phyloP scores from a whole-genome alignment of 2,797 vertebrate genomes.

The Neosilurus mollespiculum region DNA sequence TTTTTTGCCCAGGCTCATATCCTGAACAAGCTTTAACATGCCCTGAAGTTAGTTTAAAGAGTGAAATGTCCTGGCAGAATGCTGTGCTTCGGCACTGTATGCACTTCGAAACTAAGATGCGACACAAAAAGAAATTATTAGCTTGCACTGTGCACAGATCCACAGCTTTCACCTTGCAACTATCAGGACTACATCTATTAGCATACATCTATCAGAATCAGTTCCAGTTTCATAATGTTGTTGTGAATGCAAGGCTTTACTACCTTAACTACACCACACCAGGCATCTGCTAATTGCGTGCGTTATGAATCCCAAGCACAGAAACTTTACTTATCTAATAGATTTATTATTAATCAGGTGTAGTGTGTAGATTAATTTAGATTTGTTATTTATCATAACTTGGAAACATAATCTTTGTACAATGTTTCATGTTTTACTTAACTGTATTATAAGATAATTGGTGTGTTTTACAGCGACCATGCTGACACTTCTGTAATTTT shows the following conservation, averaged over 20 bases:
- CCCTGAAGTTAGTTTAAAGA: not conserved
- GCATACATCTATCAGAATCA: not conserved
- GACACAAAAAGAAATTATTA: too few relatives aligned
- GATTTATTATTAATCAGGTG: not conserved
- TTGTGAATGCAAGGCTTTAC: not conserved
- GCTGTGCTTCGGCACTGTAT: not conserved
- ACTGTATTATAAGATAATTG: not conserved
- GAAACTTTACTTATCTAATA: not conserved
- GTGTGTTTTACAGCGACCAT: not conserved
- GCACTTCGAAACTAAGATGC: not conserved
- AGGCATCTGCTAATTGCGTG: not conserved
- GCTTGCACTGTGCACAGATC: not conserved
- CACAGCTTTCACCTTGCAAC: not conserved
- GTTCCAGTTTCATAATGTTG: not conserved
- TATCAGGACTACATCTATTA: not conserved
- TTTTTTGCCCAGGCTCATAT: not conserved
- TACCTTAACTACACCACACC: not conserved
- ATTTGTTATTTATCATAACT: not conserved
- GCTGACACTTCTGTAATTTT: not conserved
- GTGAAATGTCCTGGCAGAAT: not conserved
- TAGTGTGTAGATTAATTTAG: not conserved
- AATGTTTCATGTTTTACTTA: not conserved
- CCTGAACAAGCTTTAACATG: slow-evolving; percentile 25
- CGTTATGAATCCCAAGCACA: not conserved
- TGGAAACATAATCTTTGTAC: not conserved